Percentiles rank a stretch among this genome's conserved stretches.
These are phyloP conservation scores for Ochropacha duplaris DNA, from an alignment of 2,888 invertebrate genomes.

Conservation along the genomic window DNA sequence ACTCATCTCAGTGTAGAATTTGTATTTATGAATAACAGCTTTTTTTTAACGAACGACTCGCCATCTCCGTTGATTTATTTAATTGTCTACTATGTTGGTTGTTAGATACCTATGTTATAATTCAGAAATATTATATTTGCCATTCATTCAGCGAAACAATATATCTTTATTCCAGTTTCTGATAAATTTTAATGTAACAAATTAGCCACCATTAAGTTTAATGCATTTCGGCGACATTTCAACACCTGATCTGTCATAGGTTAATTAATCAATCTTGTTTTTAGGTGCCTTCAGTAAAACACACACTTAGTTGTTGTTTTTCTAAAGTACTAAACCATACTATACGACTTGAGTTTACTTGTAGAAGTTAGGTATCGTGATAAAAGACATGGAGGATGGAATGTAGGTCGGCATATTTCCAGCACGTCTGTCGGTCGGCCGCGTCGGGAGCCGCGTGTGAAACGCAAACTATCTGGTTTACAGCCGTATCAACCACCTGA, in stretches of 20 bases:
- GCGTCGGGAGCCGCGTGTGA: constrained; percentile 52
- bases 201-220: constrained; percentile 34
- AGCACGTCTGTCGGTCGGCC: neutral
- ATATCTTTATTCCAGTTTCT: constrained; percentile 33
- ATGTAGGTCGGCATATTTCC: constrained; percentile 50
- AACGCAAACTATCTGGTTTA: constrained; percentile 60
- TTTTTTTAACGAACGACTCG: neutral
- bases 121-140: neutral
- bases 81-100: neutral
- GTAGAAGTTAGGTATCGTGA: too few species aligned
- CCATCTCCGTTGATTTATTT: constrained; percentile 1
- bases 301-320: too few species aligned
- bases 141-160: neutral
- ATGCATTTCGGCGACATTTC: constrained; percentile 31
- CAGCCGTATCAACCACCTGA: constrained; percentile 36
- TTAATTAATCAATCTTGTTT: too few species aligned
- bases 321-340: too few species aligned
- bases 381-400: constrained; percentile 16
- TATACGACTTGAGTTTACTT: too few species aligned
- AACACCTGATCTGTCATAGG: constrained; percentile 22
- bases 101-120: too few species aligned
- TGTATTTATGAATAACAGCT: constrained; percentile 6
- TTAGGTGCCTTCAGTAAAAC: too few species aligned
- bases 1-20: constrained; percentile 1
- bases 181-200: constrained; percentile 17